Percentiles rank a stretch among this genome's conserved stretches.
These are phyloP conservation scores for Eurytoma adleriae DNA, from an alignment of 2,888 invertebrate genomes.

Conservation along the genomic window DNA sequence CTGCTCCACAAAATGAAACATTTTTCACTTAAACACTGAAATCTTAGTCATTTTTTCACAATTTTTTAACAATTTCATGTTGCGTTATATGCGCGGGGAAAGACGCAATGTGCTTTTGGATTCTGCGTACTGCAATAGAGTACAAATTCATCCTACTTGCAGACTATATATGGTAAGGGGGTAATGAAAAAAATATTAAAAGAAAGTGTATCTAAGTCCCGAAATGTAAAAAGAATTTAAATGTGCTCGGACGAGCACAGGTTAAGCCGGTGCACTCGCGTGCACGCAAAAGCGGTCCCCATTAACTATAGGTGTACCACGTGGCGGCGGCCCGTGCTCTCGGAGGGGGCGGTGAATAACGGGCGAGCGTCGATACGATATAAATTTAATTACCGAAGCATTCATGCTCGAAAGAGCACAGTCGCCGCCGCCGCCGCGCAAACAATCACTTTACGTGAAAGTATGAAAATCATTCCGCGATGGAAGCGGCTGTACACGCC, in stretches of 20 bases:
- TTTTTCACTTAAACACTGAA: too few relatives aligned
- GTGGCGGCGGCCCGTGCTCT: constrained; percentile 8
- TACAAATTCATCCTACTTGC: too few relatives aligned
- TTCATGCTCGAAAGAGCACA: constrained; percentile 72
- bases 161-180: too few relatives aligned
- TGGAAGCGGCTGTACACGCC: constrained; percentile 61
- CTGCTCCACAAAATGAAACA: too few relatives aligned
- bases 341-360: constrained; percentile 43
- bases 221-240: too few relatives aligned
- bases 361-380: constrained; percentile 65
- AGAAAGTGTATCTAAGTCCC: too few relatives aligned
- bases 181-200: too few relatives aligned
- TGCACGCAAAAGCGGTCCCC: constrained; percentile 5
- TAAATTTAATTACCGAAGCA: constrained; percentile 74
- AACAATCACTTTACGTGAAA: constrained; percentile 76
- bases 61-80: too few relatives aligned
- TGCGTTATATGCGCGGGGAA: too few relatives aligned
- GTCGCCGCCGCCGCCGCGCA: constrained; percentile 60
- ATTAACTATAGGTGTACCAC: constrained; percentile 2
- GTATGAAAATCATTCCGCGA: constrained; percentile 73
- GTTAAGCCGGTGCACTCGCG: background rate
- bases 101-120: too few relatives aligned
- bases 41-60: too few relatives aligned
- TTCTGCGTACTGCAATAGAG: background rate
- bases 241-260: background rate